Conservation (phyloP, 2,113 vertebrate genomes). For the Hipposideros armiger region DNA sequence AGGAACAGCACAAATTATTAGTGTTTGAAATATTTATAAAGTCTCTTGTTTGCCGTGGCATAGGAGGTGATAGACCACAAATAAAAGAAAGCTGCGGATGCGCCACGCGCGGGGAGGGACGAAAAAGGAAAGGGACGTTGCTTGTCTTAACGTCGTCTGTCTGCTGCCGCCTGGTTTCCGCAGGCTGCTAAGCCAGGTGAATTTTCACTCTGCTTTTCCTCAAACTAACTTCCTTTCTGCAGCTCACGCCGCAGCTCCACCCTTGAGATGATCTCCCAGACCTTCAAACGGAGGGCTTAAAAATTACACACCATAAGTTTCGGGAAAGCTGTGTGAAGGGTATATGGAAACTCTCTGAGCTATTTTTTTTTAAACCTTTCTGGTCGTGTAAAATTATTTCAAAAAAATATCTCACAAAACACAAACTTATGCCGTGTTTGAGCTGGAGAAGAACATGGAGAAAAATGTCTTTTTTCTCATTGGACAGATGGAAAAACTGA, state of each 20-base stretch:
- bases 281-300: not conserved
- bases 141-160: not conserved
- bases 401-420: not conserved
- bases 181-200: not conserved
- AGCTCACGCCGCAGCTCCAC: rapidly evolving
- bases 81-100: slow-evolving; percentile 44
- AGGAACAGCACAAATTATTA: slow-evolving; percentile 80
- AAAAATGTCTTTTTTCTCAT: not conserved
- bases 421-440: rapidly evolving
- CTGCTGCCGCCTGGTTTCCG: rapidly evolving
- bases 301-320: not conserved
- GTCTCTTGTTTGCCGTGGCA: slow-evolving; percentile 72
- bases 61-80: slow-evolving; percentile 67
- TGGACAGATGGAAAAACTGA: not conserved
- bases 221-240: rapidly evolving
- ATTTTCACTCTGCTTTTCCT: not conserved
- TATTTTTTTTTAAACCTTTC: not conserved
- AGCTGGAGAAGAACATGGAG: not conserved
- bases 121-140: not conserved
- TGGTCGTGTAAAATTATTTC: not conserved
- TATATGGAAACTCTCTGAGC: no score
- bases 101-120: rapidly evolving
- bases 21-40: slow-evolving; percentile 82
- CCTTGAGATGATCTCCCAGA: not conserved
- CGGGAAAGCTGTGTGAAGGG: not conserved